phyloP scores from a whole-genome alignment of 2,113 vertebrate genomes.

The Oncorhynchus kisutch region DNA sequence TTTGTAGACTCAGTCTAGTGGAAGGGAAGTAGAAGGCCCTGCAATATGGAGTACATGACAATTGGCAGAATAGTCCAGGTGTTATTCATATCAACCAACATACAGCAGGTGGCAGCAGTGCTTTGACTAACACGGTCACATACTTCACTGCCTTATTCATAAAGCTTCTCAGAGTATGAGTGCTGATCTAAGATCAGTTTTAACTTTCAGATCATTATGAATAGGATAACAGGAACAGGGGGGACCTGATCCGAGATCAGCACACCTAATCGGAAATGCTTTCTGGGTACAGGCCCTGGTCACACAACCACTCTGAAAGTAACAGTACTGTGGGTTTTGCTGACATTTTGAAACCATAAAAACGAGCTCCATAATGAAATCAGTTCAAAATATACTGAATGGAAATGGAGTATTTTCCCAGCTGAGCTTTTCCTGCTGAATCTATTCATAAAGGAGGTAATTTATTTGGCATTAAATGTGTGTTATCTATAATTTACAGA shows the following conservation, averaged over 20 bases:
- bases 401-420: too few species aligned
- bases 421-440: background rate
- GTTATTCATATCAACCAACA: background rate
- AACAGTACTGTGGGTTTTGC: background rate
- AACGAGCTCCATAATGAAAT: background rate
- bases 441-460: background rate
- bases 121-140: background rate
- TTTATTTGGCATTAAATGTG: background rate
- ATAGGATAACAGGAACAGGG: background rate
- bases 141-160: too few species aligned
- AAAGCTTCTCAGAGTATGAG: background rate
- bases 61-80: background rate
- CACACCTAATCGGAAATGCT: too few species aligned
- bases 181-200: background rate
- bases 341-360: background rate
- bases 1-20: background rate
- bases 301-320: background rate
- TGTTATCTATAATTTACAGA: background rate
- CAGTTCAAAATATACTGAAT: background rate
- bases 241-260: too few species aligned
- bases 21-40: background rate
- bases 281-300: background rate
- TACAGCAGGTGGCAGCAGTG: conserved; percentile 1
- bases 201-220: too few species aligned
- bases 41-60: background rate